Percentiles rank a stretch among this genome's conserved stretches.
These are phyloP conservation scores for Yponomeuta plumbellus DNA, from an alignment of 2,888 invertebrate genomes.

Conservation along the genomic window DNA sequence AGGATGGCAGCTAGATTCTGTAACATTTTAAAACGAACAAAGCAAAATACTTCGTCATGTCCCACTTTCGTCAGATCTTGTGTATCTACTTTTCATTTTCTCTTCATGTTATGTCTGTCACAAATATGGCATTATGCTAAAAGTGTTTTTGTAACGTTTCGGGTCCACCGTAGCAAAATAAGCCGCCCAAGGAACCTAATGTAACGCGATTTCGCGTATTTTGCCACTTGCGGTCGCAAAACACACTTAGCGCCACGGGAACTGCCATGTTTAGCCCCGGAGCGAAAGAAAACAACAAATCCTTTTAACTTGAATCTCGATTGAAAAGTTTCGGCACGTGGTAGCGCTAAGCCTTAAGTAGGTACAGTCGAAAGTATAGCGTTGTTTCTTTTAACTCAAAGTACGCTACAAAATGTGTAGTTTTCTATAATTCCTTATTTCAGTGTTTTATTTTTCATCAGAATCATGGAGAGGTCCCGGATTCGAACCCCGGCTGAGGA, in stretches of 20 bases:
- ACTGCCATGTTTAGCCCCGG: constrained; percentile 30
- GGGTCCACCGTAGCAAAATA: constrained; percentile 28
- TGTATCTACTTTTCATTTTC: not conserved
- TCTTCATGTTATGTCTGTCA: not conserved
- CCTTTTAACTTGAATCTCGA: constrained; percentile 13
- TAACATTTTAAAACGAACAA: no score
- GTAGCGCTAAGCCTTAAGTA: not conserved
- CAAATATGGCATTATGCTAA: not conserved
- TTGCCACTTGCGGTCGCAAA: constrained; percentile 35
- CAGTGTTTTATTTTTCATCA: no score
- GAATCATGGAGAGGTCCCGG: no score
- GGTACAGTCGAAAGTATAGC: not conserved
- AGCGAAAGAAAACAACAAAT: constrained; percentile 10
- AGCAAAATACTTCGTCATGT: not conserved
- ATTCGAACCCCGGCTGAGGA: no score
- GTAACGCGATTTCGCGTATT: constrained; percentile 39
- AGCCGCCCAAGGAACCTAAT: constrained; percentile 26
- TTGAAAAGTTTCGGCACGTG: constrained; percentile 4
- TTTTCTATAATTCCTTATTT: no score
- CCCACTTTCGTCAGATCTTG: not conserved
- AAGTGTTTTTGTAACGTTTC: not conserved
- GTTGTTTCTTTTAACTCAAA: no score
- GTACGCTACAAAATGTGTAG: no score
- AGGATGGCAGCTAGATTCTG: no score
- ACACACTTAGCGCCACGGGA: constrained; percentile 31